Base-by-base conservation (phyloP, 2,797 vertebrate species). In the Jordanella pulchra region DNA sequence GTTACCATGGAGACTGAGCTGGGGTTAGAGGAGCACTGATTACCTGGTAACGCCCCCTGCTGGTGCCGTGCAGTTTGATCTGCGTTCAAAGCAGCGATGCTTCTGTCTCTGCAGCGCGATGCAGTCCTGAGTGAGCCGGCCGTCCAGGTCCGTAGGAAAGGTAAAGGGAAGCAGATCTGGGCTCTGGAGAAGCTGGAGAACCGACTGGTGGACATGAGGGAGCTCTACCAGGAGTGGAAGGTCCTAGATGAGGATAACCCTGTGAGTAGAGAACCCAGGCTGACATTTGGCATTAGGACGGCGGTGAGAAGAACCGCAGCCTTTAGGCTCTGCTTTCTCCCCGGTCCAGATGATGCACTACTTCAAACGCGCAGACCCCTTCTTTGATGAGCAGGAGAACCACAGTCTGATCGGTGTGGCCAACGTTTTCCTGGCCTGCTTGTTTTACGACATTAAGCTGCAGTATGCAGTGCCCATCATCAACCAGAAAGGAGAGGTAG, bases 151-250 rank as follows among this genome's bases (percentile, higher is more conserved):
- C 95, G 97, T 6, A 94, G 98, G 30, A 98, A 96, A 87, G 95
- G 96, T 0, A 97, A 96, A 90, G 97, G 97, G 73, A 98, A 97
- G 78, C 98, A 99, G 95, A 97, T 98, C 81, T 99, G 97, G 98
- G 97, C 97, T 28, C 85, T 99, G 93, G 98, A 99, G 82, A 99
- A 98, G 89, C 94, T 99, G 95, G 97, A 99, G 83, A 99, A 99
- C 85, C 92, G 98, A 6, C 80, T 99, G 83, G 93, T 99, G 87
- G 97, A 99, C 82, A 99, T 99, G 95, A 94, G 96, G 85, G 98
- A 99, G 67, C 97, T 99, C 48, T 99, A 98, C 85, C 98, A 99
- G 89, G 97, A 99, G 87, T 99, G 97, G 97, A 98, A 96, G 73
- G 96, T 96, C 65, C 96, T 93, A 23, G 97, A 98, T 10, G 97